Evolutionary conservation across 1,140 invertebrate genomes (phyloP), one percentile per base, ranked within the genome.

Genomic region (Dendrolimus punctatus): DNA sequence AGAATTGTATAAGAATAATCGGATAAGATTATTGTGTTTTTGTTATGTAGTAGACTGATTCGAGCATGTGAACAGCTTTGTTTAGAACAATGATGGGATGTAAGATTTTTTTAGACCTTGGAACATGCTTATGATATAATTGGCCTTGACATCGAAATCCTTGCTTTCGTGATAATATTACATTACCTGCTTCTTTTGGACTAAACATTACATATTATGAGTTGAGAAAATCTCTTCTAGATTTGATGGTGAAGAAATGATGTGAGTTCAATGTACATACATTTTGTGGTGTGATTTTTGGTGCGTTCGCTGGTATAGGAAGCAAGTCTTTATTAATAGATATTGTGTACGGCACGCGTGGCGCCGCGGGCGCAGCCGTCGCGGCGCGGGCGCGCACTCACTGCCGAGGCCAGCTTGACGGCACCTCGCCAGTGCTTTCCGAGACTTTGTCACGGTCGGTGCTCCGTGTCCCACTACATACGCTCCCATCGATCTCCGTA

Each of bases 321-420:
- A 85, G 76, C 76, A 59, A 67, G 66, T 66, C 71, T 74, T 71
- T 85, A 82, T 82, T 84, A 80, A 82, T 84, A 84, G 78, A 77
- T 68, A 58, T 60, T 57, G 65, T 54, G 46, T 41, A 9, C 37
- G 62, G 66, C 64, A 58, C 60, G 62, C 61, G 66, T 65, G 64
- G 58, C 67, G 75, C 67, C 62, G 71, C 64, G 56, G 58, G 66
- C 66, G 69, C 67, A 60, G 71, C 64, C 57, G 58, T 64, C 66
- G 69, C 70, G 64, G 60, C 65, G 73, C 71, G 63, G 62, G 64
- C 58, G 63, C 67, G 60, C 60, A 41, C 38, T 23, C 23, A 23
- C 23, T 50, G 57, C 53, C 57, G 61, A 55, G 64, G 52, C 60
- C 54, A 46, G 56, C 40, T 45, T 47, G 59, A 57, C 59, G 58